Evolutionary conservation across 2,113 vertebrate genomes (phyloP), one percentile per base, ranked within the genome.

Genomic region (Pomatorhinus ruficollis): DNA sequence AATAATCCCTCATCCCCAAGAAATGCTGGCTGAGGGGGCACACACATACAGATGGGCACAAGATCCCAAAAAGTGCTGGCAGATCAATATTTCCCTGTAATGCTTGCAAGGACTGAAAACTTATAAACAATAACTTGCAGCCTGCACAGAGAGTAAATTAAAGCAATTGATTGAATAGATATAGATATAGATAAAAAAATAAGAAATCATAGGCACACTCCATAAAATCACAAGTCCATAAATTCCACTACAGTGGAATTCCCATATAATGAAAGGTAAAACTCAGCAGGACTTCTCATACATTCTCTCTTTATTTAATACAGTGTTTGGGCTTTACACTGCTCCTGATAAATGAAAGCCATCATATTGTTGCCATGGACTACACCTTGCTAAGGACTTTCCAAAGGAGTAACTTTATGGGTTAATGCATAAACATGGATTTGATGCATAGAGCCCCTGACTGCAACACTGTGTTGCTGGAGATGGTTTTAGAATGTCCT

Each of bases 151-250:
- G 81, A 78, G 45, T 90, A 94, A 94, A 95, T 93, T 77, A 64
- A 81, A 93, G 27, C 50, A 61, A 91, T 71, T 83, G 66, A 94
- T 92, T 90, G 40, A 89, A 94, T 83, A 93, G 57, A 21, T 61
- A 15, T 57, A 85, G 61, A 63, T 70, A 54, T 50, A 27, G 24
- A 50, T 50, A 53, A 37, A 89, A 95, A 96, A 87, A 18, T 9
- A 87, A 70, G 70, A 81, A 65, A 69, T 92, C 84, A 79, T 94
- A 95, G 61, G 15, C n/a, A 94, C 16, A 47, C 68, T 87, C 49
- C n/a, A 91, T 97, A 87, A 94, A 96, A 83, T 90, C 59, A 53
- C 54, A 87, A 87, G 85, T 89, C 84, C 91, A 95, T 96, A 96
- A 97, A 97, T 70, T 96, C 77, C 87, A 91, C 53, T 60, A 59